Base-by-base conservation (phyloP, 2,113 vertebrate species). In the Dicaeum eximium region DNA sequence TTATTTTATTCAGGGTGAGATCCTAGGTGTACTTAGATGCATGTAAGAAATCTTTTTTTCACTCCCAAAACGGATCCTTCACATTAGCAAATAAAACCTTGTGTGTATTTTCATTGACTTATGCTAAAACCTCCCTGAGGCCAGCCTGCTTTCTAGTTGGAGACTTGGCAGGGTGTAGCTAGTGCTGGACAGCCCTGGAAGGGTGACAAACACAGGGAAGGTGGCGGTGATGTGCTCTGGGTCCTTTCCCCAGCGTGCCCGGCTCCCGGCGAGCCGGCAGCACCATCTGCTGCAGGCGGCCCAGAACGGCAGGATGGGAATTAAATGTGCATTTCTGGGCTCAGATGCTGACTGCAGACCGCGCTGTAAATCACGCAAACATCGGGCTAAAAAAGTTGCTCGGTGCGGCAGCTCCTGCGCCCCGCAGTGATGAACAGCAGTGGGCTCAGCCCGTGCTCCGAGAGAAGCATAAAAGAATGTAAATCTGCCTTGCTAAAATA, bases 261-360 rank as follows among this genome's bases (percentile, higher is more conserved):
- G n/a, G n/a, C 45, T 67, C 73, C 70, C 1, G 7, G 45, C 24
- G 88, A 53, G 80, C 22, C 87, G 71, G 95, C 94, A 95, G 93
- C 95, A 88, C 96, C 96, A 90, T 53, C 97, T 96, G 93, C 96
- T 94, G 97, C 88, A 86, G 51, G 0, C 12, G 9, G 48, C 3
- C 23, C 56, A 19, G 83, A 92, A 92, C 28, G 48, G 70, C 95
- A 94, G 62, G 42, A 50, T 4, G 54, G 47, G 35, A 23, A 37
- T 47, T 7, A 23, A 70, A 40, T 9, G 28, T 0, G 20, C 35
- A n/a, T 48, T 64, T 13, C 24, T 8, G 71, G 71, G 60, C 33
- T 91, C 5, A 20, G 62, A 30, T 15, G 8, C 48, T 8, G 60
- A 19, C n/a, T 78, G 15, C 44, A 47, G 72, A 19, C 30, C 2